phyloP scores from a whole-genome alignment of 2,888 invertebrate genomes.

The Dolomedes plantarius region DNA sequence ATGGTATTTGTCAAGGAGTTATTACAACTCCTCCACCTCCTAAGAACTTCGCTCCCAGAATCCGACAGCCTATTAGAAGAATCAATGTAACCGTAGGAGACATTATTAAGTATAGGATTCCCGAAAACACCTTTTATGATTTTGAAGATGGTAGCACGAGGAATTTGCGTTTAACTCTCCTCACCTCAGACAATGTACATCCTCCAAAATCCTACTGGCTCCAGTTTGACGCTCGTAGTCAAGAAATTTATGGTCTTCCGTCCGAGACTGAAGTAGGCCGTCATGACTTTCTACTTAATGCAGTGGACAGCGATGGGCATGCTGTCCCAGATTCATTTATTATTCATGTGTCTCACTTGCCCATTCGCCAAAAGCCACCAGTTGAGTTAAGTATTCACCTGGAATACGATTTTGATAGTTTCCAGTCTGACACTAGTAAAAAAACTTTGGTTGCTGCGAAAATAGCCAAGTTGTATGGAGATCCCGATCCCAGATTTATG shows the following conservation, averaged over 20 bases:
- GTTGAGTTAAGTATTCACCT: slow-evolving; percentile 87
- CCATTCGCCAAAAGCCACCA: slow-evolving; percentile 38
- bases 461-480: slow-evolving; percentile 85
- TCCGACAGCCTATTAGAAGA: slow-evolving; percentile 89
- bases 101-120: slow-evolving; percentile 86
- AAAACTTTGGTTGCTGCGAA: slow-evolving; percentile 78
- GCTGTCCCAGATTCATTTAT: slow-evolving; percentile 83
- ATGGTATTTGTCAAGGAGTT: slow-evolving; percentile 74
- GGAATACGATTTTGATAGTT: slow-evolving; percentile 79
- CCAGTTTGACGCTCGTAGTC: slow-evolving; percentile 86
- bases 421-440: slow-evolving; percentile 74
- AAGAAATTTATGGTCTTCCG: slow-evolving; percentile 90
- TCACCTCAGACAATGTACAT: slow-evolving; percentile 82
- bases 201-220: slow-evolving; percentile 87
- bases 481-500: slow-evolving; percentile 84
- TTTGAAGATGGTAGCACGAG: slow-evolving; percentile 87
- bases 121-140: slow-evolving; percentile 87
- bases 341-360: slow-evolving; percentile 59
- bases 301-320: slow-evolving; percentile 86
- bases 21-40: slow-evolving; percentile 62
- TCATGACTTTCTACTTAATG: slow-evolving; percentile 83
- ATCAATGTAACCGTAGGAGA: slow-evolving; percentile 89
- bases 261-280: slow-evolving; percentile 81
- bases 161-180: slow-evolving; percentile 82
- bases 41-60: slow-evolving; percentile 80